These are phyloP conservation scores for Cyclura pinguis DNA, from an alignment of 2,797 vertebrate genomes.

Conservation along the genomic window DNA sequence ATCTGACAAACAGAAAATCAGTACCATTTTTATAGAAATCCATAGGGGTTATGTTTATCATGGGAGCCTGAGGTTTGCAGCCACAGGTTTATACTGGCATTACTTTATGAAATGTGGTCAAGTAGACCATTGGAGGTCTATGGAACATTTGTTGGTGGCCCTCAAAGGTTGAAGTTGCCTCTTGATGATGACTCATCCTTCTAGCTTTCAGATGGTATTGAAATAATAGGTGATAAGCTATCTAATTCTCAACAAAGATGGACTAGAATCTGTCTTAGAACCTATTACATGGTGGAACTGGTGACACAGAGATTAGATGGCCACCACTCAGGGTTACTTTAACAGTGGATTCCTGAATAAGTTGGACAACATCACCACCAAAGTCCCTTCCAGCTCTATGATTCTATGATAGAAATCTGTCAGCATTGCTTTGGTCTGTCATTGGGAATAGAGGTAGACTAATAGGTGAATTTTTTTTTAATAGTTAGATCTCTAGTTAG, in stretches of 20 bases:
- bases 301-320: too few species aligned
- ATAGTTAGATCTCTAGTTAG: not conserved
- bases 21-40: not conserved
- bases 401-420: not conserved
- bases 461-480: not conserved
- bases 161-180: not conserved
- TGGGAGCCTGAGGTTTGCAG: not conserved
- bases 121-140: not conserved
- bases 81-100: not conserved
- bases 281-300: not conserved
- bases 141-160: conserved; percentile 17
- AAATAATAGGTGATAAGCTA: not conserved
- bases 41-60: not conserved
- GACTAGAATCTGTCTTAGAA: too few species aligned
- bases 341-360: too few species aligned
- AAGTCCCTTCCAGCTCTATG: too few species aligned
- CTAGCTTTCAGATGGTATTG: not conserved
- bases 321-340: too few species aligned
- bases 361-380: too few species aligned
- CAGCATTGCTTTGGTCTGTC: not conserved
- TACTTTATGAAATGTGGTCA: not conserved
- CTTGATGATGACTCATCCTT: not conserved
- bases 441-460: not conserved
- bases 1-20: conserved; percentile 6
- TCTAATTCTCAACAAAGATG: not conserved